Evolutionary conservation across 2,888 invertebrate species (phyloP).

Genomic region (Liodrosophila aerea): DNA sequence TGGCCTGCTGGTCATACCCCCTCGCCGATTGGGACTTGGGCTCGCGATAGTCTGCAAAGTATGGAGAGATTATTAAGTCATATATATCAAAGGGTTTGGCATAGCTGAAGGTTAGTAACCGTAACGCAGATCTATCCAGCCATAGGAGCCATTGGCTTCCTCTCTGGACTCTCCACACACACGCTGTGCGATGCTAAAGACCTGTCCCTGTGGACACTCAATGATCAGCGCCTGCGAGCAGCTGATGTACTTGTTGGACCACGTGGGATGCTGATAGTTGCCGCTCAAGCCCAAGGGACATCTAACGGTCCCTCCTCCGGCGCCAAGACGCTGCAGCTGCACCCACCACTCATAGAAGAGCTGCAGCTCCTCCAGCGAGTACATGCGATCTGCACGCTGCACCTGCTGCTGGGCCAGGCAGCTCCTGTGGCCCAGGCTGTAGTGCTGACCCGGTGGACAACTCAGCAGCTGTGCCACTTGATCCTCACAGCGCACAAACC

Average conservation of each 20-base stretch:
- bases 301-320: constrained; percentile 7
- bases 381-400: constrained; percentile 54
- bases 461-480: constrained; percentile 85
- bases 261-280: constrained; percentile 81
- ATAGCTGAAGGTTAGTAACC: constrained; percentile 59
- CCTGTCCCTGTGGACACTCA: constrained; percentile 84
- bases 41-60: constrained; percentile 54
- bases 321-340: constrained; percentile 12
- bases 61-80: neutral
- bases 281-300: constrained; percentile 57
- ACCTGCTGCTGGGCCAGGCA: constrained; percentile 61
- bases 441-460: constrained; percentile 86
- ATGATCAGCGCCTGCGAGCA: constrained; percentile 81
- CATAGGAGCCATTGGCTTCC: constrained; percentile 1
- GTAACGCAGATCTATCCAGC: constrained; percentile 42
- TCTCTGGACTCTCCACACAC: constrained; percentile 83
- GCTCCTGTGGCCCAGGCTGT: constrained; percentile 79
- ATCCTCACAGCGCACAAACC: constrained; percentile 86
- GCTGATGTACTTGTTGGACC: constrained; percentile 85
- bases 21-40: constrained; percentile 39
- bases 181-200: constrained; percentile 82
- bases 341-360: constrained; percentile 56
- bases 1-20: constrained; percentile 32
- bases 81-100: neutral
- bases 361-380: constrained; percentile 33